phyloP scores from a whole-genome alignment of 2,888 invertebrate species.

The Pseudococcus jackbeardsleyi region DNA sequence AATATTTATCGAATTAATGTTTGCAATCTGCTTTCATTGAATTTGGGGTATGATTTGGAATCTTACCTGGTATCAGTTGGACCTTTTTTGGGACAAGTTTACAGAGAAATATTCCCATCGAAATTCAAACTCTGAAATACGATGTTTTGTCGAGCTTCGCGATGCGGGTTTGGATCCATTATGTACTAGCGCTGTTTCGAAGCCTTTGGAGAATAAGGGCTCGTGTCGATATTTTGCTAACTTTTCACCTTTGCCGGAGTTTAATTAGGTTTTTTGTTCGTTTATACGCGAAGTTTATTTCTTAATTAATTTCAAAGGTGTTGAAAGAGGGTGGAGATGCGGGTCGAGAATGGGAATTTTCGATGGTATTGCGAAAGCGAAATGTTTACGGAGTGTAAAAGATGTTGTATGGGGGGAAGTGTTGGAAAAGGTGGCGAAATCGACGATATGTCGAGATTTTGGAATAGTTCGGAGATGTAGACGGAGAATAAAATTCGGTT shows the following conservation, averaged over 20 bases:
- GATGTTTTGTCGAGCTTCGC: not conserved
- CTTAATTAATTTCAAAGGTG: constrained; percentile 38
- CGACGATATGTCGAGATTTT: not conserved
- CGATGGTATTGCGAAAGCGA: not conserved
- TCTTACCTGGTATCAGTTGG: too few relatives aligned
- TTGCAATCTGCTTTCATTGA: too few relatives aligned
- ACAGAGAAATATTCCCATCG: too few relatives aligned
- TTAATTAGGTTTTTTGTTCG: not conserved
- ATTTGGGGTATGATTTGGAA: too few relatives aligned
- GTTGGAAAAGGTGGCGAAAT: not conserved
- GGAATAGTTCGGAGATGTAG: not conserved
- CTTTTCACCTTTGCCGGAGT: not conserved
- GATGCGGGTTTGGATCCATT: constrained; percentile 6
- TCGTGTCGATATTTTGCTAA: constrained; percentile 30
- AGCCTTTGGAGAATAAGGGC: not conserved
- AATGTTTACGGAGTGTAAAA: not conserved
- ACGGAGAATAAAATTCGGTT: too few relatives aligned
- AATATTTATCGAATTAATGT: too few relatives aligned
- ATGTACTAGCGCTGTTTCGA: not conserved
- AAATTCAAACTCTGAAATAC: too few relatives aligned
- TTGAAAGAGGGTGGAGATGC: constrained; percentile 16
- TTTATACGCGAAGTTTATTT: not conserved
- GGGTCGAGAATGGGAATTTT: not conserved
- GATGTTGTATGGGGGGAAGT: not conserved
- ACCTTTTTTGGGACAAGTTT: too few relatives aligned